These are phyloP conservation scores for Agonopterix arenella DNA, from an alignment of 2,888 invertebrate genomes.

Conservation along the genomic window DNA sequence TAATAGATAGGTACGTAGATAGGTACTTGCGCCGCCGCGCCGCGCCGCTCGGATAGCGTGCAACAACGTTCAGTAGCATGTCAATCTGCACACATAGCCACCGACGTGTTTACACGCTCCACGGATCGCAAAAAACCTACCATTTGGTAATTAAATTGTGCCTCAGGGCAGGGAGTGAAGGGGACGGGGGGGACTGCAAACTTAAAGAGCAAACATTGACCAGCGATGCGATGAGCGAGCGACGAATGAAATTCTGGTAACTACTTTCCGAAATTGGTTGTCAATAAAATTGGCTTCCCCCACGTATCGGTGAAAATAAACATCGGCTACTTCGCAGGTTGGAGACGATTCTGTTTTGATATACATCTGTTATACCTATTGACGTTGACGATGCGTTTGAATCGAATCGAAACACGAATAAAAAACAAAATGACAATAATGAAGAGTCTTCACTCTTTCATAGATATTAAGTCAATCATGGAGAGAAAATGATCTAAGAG, in stretches of 20 bases:
- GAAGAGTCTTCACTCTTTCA: too few relatives aligned
- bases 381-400: too few relatives aligned
- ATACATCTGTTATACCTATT: neutral
- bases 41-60: neutral
- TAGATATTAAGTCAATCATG: too few relatives aligned
- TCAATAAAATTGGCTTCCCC: constrained; percentile 25
- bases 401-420: too few relatives aligned
- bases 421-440: too few relatives aligned
- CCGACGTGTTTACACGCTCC: constrained; percentile 41
- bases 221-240: constrained; percentile 8
- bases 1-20: neutral
- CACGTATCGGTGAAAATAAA: constrained; percentile 2
- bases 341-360: neutral
- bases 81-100: constrained; percentile 24
- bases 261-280: constrained; percentile 34
- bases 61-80: constrained; percentile 3
- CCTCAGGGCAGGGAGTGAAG: constrained; percentile 25
- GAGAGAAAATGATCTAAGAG: too few relatives aligned
- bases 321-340: neutral
- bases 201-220: constrained; percentile 48
- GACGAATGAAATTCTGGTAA: constrained; percentile 13
- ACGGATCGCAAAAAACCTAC: constrained; percentile 58
- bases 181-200: constrained; percentile 29
- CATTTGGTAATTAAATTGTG: constrained; percentile 69
- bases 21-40: neutral